phyloP scores from a whole-genome alignment of 2,113 vertebrate genomes.

The Lampris megalopsis region DNA sequence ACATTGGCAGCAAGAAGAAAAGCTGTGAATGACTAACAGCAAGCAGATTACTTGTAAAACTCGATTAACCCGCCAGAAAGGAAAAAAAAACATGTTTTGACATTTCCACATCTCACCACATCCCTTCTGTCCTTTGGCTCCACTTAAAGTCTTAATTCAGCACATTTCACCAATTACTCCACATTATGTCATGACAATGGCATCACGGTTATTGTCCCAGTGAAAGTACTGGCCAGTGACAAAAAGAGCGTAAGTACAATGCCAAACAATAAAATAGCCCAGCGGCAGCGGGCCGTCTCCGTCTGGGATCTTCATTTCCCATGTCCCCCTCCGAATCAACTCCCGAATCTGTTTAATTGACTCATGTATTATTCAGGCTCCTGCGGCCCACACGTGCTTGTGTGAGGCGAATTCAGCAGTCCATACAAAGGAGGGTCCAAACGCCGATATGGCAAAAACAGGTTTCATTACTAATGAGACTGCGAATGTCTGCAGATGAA shows the following conservation, averaged over 20 bases:
- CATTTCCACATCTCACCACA: background rate
- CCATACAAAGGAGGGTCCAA: conserved; percentile 34
- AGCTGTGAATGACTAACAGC: background rate
- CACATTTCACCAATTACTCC: conserved; percentile 43
- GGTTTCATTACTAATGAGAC: conserved; percentile 51
- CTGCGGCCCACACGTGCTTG: conserved; percentile 27
- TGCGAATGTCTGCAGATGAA: conserved; percentile 18
- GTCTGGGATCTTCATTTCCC: conserved; percentile 65
- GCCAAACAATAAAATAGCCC: conserved; percentile 38
- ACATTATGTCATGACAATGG: conserved; percentile 63
- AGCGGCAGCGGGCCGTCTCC: conserved; percentile 41
- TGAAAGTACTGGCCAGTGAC: conserved; percentile 28
- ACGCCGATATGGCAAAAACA: conserved; percentile 26
- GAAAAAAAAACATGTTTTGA: background rate
- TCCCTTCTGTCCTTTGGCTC: conserved; percentile 4
- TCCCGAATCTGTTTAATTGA: conserved; percentile 66
- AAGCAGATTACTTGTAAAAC: background rate
- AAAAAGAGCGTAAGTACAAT: conserved; percentile 51
- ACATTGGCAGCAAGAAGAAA: background rate
- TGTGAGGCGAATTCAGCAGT: conserved; percentile 29
- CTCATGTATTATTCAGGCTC: conserved; percentile 74
- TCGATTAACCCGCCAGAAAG: conserved; percentile 2
- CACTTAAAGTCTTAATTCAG: conserved; percentile 52
- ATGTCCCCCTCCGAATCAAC: conserved; percentile 67
- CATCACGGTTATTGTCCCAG: conserved; percentile 53